Base-by-base conservation (phyloP, 2,797 vertebrate species). In the Lepilemur ruficaudatus region DNA sequence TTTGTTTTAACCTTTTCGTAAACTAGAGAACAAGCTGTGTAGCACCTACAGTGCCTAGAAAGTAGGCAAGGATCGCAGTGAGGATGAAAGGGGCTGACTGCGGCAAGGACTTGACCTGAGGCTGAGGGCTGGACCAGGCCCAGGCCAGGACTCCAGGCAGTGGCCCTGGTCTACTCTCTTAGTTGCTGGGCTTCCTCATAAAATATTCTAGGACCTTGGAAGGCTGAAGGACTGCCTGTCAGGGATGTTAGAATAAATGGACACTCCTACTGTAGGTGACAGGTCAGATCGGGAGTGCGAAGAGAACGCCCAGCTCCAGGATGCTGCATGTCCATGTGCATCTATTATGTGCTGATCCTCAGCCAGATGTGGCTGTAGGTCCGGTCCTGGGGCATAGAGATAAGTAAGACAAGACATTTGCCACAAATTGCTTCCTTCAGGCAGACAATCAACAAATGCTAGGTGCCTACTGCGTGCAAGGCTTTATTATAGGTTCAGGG, bases 1-100 rank as follows among this genome's bases (percentile, higher is more conserved):
- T 82, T 72, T 57, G 25, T 85, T 81, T 92, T 67, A 41, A 55
- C 48, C 11, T 23, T 91, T 91, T 91, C 41, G 89, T 91, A 63
- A 96, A 95, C 50, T 78, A 72, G 38, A 59, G 69, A 86, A 52
- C 41, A 73, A 50, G 52, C 46, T 52, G 7, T 52, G 32, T 9
- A 69, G 41, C 61, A 89, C 14, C 25, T 67, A 73, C 25, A 25
- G 48, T 48, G 50, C 35, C 46, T 57, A 85, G 76, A 96, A 70
- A 25, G 52, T 25, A 57, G 52, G n/a, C 35, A 83, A 61, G 55
- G 50, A 46, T 17, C 0, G 0, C 5, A 41, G 41, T 0, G 3
- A 13, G 38, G 17, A 3, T 1, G 11, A 41, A 22, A 32, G 25
- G 17, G 38, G 8, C 1, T 18, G 41, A 11, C 20, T 43, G n/a